Conservation (phyloP, 2,797 vertebrate genomes). For the Leucoraja ocellata region DNA sequence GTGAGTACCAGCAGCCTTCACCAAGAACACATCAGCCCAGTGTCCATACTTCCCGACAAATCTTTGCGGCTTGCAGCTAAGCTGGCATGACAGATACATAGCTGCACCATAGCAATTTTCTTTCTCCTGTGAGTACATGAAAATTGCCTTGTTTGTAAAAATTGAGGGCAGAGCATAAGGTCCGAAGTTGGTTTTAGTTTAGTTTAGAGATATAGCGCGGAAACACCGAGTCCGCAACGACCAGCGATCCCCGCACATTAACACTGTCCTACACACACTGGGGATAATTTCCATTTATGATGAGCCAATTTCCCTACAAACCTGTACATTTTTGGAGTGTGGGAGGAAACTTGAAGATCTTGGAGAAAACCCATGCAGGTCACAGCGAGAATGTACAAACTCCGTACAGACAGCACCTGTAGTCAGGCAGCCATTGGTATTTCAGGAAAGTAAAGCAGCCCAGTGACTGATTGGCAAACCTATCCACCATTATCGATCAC, state of each 20-base stretch:
- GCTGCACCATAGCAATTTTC: conserved; percentile 44
- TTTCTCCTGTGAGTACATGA: conserved; percentile 1
- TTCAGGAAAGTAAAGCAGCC: conserved; percentile 25
- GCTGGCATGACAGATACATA: conserved; percentile 47
- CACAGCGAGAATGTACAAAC: too few species aligned
- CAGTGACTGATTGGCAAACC: conserved; percentile 51
- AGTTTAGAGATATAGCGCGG: too few species aligned
- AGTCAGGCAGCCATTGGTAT: neutral
- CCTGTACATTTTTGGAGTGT: too few species aligned
- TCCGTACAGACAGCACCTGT: too few species aligned
- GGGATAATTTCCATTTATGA: too few species aligned
- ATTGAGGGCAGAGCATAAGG: conserved; percentile 39
- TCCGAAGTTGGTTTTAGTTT: neutral
- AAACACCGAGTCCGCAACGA: too few species aligned
- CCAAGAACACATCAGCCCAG: conserved; percentile 9
- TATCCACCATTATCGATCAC: conserved; percentile 42
- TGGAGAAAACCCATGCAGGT: too few species aligned
- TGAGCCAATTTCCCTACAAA: too few species aligned
- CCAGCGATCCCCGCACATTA: too few species aligned
- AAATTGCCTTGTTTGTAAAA: conserved; percentile 25
- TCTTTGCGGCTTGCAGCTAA: conserved; percentile 44
- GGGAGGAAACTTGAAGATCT: too few species aligned
- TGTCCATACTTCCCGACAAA: conserved; percentile 41
- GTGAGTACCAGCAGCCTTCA: conserved; percentile 23
- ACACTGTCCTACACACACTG: too few species aligned